Percentiles rank a stretch among this genome's conserved stretches.
phyloP scores from a whole-genome alignment of 2,113 vertebrate genomes.

The Centropus unirufus region DNA sequence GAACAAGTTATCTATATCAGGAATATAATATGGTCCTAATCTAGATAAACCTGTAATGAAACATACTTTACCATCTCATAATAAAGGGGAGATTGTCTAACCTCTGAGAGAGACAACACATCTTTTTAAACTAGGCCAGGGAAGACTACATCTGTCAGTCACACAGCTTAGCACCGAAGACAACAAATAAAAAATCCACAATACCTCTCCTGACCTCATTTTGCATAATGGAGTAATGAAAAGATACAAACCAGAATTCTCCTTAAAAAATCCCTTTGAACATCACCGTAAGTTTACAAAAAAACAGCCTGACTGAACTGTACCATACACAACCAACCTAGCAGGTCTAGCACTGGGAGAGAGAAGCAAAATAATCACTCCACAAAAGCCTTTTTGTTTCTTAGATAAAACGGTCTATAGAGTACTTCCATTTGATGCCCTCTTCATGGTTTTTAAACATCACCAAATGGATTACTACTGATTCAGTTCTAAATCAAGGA shows the following conservation, averaged over 20 bases:
- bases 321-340: not conserved
- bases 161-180: not conserved
- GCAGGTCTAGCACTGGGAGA: not conserved
- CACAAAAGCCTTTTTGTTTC: not conserved
- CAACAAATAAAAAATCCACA: not conserved
- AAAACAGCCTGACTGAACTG: not conserved
- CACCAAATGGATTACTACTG: not conserved
- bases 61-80: not conserved
- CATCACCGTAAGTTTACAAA: not conserved
- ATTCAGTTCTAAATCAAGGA: not conserved
- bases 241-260: not conserved
- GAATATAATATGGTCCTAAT: not conserved
- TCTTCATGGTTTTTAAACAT: not conserved
- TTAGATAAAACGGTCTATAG: not conserved
- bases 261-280: not conserved
- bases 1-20: not conserved
- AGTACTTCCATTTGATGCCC: not conserved
- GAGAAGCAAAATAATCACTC: not conserved
- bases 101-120: accelerated
- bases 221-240: not conserved
- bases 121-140: not conserved
- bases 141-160: not conserved
- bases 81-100: not conserved
- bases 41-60: not conserved
- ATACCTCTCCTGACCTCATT: not conserved